Base-by-base conservation (phyloP, 2,888 invertebrate genomes). In the Masnerella sp. region DNA sequence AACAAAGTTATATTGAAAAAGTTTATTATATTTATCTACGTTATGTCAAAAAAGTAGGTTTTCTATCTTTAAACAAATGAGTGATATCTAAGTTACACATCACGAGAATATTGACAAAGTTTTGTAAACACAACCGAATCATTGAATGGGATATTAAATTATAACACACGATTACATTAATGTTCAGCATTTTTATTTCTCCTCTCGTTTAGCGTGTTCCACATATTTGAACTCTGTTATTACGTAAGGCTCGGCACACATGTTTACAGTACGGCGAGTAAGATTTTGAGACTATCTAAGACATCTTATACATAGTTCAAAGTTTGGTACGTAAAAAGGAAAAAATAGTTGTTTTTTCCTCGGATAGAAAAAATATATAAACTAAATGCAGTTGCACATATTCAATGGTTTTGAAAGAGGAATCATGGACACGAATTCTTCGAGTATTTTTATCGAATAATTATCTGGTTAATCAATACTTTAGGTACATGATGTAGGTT, bases 401-500 rank as follows among this genome's bases (percentile, higher is more conserved):
- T 54, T 8, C 43, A 58, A 51, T 73, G 56, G 69, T 76, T 62
- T 69, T 68, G 65, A 56, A 69, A 77, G 76, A 76, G 42, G 68
- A 67, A 59, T 76, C 36, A 43, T 68, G 14, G 47, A 73, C 52
- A 77, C 42, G 49, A 58, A 51, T 58, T 64, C 28, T 71, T 58
- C 38, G 54, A 45, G 51, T 78, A 80, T 74, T 81, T 79, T 74
- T 75, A 75, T 77, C 49, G n/a, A 67, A 78, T 79, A 81, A 77
- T 78, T 69, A 70, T 59, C 65, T 79, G 72, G 78, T 56, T 58
- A 64, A 65, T 59, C 47, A 32, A 14, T 64, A 62, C 73, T 62
- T 67, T 61, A 82, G 78, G 76, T 83, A 80, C 74, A 75, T 47
- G 58, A 64, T 78, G 78, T 77, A 76, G 54, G 58, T 74, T 79